A percentile compares a stretch with the other conserved stretches of the same genome.
These are phyloP conservation scores for Sarcophaga bullata DNA, from an alignment of 1,140 invertebrate species.

Conservation along the genomic window DNA sequence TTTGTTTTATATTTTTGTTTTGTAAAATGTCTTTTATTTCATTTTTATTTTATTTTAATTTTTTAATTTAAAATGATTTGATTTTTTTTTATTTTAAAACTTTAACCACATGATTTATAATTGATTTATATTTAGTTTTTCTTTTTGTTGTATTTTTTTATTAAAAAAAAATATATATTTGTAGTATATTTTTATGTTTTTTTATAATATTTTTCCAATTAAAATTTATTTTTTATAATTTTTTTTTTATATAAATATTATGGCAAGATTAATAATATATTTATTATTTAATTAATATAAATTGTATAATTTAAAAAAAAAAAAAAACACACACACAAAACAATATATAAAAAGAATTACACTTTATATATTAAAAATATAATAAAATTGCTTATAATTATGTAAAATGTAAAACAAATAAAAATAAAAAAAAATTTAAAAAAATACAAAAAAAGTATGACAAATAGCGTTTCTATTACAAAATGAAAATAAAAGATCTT, in stretches of 20 bases:
- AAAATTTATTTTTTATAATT: conserved; percentile 21
- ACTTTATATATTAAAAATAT: conserved; percentile 38
- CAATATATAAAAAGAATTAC: conserved; percentile 32
- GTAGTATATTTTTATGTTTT: conserved; percentile 6
- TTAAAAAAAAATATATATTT: not conserved
- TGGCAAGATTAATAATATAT: conserved; percentile 4
- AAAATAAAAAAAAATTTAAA: conserved; percentile 30
- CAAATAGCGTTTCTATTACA: not conserved
- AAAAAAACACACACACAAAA: not conserved
- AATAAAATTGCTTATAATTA: conserved; percentile 36
- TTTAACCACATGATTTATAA: conserved; percentile 3
- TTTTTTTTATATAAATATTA: conserved; percentile 21
- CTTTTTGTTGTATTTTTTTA: conserved; percentile 32
- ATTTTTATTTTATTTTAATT: not conserved
- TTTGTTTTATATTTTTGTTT: not conserved
- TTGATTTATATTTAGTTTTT: conserved; percentile 6
- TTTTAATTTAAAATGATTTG: not conserved
- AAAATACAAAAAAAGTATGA: not conserved
- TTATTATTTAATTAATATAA: conserved; percentile 21
- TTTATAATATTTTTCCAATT: not conserved
- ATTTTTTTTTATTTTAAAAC: conserved; percentile 6
- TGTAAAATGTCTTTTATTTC: not conserved
- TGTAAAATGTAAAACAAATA: conserved; percentile 40
- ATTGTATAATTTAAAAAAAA: conserved; percentile 36
- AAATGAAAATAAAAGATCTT: not conserved